Evolutionary conservation across 2,797 vertebrate genomes (phyloP), one percentile per base, ranked within the genome.

Genomic region (Crax fasciolata): DNA sequence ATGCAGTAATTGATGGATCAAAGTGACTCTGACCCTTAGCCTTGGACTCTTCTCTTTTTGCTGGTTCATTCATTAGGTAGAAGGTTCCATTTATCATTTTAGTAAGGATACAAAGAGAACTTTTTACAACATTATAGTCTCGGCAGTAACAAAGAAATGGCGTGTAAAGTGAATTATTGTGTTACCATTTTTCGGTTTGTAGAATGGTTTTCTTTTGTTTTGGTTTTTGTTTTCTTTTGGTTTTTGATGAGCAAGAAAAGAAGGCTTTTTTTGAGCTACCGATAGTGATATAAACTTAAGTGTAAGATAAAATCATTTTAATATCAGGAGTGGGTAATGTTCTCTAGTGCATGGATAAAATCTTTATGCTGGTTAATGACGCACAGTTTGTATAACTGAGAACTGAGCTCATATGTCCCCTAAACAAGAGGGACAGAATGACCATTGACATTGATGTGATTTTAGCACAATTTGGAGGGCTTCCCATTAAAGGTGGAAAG

Each of bases 1-100:
- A 90, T 95, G 65, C 28, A 78, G 23, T 97, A 96, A 97, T 96
- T 96, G 97, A 94, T 92, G 93, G 83, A 95, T 94, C 92, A 94
- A 66, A 94, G 89, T 84, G 65, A 54, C 88, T 44, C 13, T 94
- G 96, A 97, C 97, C 97, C 73, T 57, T 87, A 61, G 77, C 96
- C 89, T 90, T 78, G 81, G 72, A 39, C 63, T 85, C 93, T 87
- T 94, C 81, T 61, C 87, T 71, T 93, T 65, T 88, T 93, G 65
- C 81, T 93, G 95, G 32, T 94, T 65, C 83, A 92, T 96, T 66
- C 66, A n/a, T 82, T 91, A 93, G 66, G 59, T 87, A 91, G 86
- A 75, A 96, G 89, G 77, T 62, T 32, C 95, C 93, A 94, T 96
- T 96, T 94, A 93, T 95, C 97, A 95, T 96, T 87, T 96, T 71